A percentile compares a stretch with the other conserved stretches of the same genome.
Conservation (phyloP, 2,113 vertebrate genomes). For the Recurvirostra avosetta region DNA sequence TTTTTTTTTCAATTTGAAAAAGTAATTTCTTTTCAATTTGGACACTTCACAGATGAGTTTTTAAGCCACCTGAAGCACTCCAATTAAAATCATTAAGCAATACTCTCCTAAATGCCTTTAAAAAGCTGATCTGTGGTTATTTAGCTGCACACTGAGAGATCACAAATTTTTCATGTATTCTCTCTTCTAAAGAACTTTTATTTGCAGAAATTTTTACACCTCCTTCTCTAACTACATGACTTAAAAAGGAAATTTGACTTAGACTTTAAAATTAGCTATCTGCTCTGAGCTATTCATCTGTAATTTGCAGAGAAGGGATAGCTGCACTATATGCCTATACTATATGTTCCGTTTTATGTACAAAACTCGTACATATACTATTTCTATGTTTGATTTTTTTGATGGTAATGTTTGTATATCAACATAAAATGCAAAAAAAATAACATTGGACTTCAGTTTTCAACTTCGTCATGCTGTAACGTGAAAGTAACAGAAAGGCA, state of each 20-base stretch:
- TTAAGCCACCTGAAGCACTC: not conserved
- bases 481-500: not conserved
- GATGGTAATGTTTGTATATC: not conserved
- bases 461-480: not conserved
- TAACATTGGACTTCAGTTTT: not conserved
- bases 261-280: not conserved
- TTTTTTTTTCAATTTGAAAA: not conserved
- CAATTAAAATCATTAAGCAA: not conserved
- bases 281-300: not conserved
- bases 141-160: not conserved
- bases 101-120: not conserved
- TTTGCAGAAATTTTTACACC: not conserved
- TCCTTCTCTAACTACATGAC: not conserved
- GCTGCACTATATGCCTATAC: not conserved
- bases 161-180: not conserved
- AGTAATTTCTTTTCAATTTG: not conserved
- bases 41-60: not conserved
- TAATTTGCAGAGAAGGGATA: not conserved
- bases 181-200: not conserved
- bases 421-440: not conserved
- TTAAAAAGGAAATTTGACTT: not conserved
- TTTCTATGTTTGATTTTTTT: not conserved
- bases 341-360: not conserved
- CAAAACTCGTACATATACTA: not conserved
- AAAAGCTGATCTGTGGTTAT: not conserved